Base-by-base conservation (phyloP, 2,888 invertebrate genomes). In the Choristoneura rosaceana region DNA sequence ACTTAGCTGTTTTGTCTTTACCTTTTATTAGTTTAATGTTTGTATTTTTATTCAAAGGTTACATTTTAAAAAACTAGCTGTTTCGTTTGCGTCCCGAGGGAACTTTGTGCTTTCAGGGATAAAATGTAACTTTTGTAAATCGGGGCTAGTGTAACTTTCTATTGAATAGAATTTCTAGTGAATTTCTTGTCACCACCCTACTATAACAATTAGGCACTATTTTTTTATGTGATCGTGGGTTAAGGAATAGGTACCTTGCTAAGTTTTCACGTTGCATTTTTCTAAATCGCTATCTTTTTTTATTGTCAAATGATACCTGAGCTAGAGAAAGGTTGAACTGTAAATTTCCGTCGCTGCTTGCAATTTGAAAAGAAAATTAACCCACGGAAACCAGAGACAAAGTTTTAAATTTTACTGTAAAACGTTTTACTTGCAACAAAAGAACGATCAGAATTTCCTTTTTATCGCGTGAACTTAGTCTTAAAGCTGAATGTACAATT, bases 401-500 rank as follows among this genome's bases (percentile, higher is more conserved):
- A 52, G 47, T 63, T 70, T 63, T 58, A 63, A 58, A 63, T 58
- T 63, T 70, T n/a, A 47, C 58, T 8, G 69, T 55, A 14, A 45
- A 55, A 58, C 58, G 45, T 55, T 70, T 55, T 62, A n/a, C 34
- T 15, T 17, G 4, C 14, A 4, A 45, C 15, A 66, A 66, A 55
- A 25, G 43, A 62, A 62, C 25, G 41, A 52, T 15, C 38, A 25
- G 41, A 17, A 38, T 17, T 66, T 47, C n/a, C n/a, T n/a, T 47
- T 47, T 14, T 4, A 43, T 38, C 5, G 38, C 38, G 7, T 43
- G 12, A 43, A 43, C 43, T 43, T 12, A 43, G 5, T 38, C 5
- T 38, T 38, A 38, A 38, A 7, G 5, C 38, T 38, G 7, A 38
- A 5, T 38, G 38, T 38, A 38, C 38, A 38, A 38, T 38, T 38